Conservation (phyloP, 2,797 vertebrate species). For the Babyrousa celebensis region DNA sequence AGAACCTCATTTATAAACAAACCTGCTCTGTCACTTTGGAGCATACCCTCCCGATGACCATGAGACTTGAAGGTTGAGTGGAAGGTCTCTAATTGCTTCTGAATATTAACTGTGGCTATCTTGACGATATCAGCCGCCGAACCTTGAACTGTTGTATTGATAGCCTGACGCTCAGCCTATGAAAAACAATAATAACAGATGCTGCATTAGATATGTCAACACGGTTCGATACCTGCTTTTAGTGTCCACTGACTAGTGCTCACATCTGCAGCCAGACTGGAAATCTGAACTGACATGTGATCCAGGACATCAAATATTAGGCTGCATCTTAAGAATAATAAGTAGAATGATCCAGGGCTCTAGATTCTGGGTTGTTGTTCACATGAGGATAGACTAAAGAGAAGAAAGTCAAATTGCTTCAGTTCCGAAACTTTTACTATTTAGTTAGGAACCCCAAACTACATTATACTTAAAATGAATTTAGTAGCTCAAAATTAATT, state of each 20-base stretch:
- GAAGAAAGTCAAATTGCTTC: not conserved
- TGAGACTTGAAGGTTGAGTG: constrained; percentile 92
- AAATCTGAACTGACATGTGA: constrained; percentile 37
- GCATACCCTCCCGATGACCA: constrained; percentile 90
- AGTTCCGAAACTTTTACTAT: constrained; percentile 41
- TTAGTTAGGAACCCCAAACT: constrained; percentile 8
- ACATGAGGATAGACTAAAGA: not conserved
- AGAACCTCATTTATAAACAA: not conserved
- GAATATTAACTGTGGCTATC: constrained; percentile 97
- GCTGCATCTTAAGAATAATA: not conserved
- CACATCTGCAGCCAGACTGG: not conserved
- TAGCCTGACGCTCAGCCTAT: constrained; percentile 98
- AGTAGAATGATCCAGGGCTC: not conserved
- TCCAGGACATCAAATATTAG: constrained; percentile 16
- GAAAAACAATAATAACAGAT: not conserved
- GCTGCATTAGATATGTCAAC: not conserved
- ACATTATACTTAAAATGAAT: not conserved
- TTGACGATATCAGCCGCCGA: constrained; percentile 99
- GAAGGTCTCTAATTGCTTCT: constrained; percentile 93
- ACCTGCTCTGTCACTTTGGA: constrained; percentile 84
- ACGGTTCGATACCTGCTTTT: not conserved
- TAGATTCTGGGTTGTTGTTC: not conserved
- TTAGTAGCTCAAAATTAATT: constrained; percentile 32
- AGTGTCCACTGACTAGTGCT: not conserved
- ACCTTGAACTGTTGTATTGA: constrained; percentile 98